Conservation (phyloP, 2,888 invertebrate genomes). For the Drosophila imparisetae region DNA sequence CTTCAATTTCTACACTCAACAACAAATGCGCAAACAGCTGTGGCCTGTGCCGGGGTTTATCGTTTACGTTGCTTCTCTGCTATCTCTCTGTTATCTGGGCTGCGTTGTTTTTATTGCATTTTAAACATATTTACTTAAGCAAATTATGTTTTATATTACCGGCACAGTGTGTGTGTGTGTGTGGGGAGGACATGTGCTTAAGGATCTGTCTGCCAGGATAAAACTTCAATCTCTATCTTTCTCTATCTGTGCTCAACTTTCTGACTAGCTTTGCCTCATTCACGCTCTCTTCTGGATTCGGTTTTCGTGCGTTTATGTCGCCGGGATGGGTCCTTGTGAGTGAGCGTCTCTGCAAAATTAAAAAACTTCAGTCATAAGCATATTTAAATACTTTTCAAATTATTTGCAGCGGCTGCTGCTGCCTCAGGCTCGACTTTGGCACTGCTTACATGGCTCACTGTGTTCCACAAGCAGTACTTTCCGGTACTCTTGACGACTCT, state of each 20-base stretch:
- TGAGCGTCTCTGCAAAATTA: constrained; percentile 42
- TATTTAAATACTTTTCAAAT: constrained; percentile 69
- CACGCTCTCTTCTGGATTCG: background rate
- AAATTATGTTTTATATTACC: constrained; percentile 57
- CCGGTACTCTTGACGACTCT: constrained; percentile 24
- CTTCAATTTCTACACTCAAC: constrained; percentile 17
- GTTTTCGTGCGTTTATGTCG: background rate
- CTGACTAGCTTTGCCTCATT: constrained; percentile 1
- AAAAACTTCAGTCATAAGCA: constrained; percentile 60
- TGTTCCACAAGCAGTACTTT: constrained; percentile 2
- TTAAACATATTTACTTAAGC: constrained; percentile 62
- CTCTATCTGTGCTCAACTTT: background rate
- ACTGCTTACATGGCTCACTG: constrained; percentile 8
- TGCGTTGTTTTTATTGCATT: constrained; percentile 49
- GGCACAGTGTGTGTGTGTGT: background rate
- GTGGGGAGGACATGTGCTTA: constrained; percentile 21
- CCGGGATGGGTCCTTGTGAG: constrained; percentile 26
- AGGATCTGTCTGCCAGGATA: constrained; percentile 19
- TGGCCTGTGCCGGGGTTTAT: constrained; percentile 22
- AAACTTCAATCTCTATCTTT: background rate
- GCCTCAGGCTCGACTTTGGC: constrained; percentile 12
- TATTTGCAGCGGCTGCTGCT: constrained; percentile 27
- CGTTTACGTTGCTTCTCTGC: constrained; percentile 26
- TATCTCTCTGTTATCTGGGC: background rate
- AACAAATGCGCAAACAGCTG: constrained; percentile 26